Percentiles rank a stretch among this genome's conserved stretches.
These are phyloP conservation scores for Ganaspis brasiliensis DNA, from an alignment of 2,888 invertebrate genomes.

Conservation along the genomic window DNA sequence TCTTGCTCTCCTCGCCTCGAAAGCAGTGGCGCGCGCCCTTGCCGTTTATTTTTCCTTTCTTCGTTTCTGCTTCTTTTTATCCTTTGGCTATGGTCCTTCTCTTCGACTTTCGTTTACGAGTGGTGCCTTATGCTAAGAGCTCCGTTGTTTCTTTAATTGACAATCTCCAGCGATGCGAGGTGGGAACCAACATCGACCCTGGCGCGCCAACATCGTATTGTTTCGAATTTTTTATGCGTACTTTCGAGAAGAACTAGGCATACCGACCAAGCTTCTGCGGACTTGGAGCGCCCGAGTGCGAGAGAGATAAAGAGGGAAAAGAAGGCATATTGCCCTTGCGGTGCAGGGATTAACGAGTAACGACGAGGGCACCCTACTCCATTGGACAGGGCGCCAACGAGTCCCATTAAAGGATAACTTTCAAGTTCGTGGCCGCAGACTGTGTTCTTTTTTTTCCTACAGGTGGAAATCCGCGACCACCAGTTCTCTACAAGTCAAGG, in stretches of 20 bases:
- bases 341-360: slow-evolving; percentile 69
- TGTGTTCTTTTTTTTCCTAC: slow-evolving; percentile 13
- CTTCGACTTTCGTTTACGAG: slow-evolving; percentile 47
- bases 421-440: slow-evolving; percentile 19
- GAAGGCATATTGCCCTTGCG: slow-evolving; percentile 50
- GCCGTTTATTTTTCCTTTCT: slow-evolving; percentile 44
- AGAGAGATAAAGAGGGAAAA: slow-evolving; percentile 7
- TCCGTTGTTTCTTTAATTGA: slow-evolving; percentile 80
- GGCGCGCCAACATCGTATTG: slow-evolving; percentile 79
- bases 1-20: slow-evolving; percentile 42
- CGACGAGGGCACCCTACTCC: slow-evolving; percentile 65
- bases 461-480: slow-evolving; percentile 38
- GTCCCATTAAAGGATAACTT: slow-evolving; percentile 69
- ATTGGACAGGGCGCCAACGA: slow-evolving; percentile 67
- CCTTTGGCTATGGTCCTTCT: slow-evolving; percentile 50
- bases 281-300: slow-evolving; percentile 1
- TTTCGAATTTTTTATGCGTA: slow-evolving; percentile 76
- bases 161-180: slow-evolving; percentile 73
- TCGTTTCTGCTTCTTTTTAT: slow-evolving; percentile 46
- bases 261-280: slow-evolving; percentile 13
- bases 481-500: slow-evolving; percentile 20
- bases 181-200: slow-evolving; percentile 78
- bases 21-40: slow-evolving; percentile 29
- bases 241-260: slow-evolving; percentile 54
- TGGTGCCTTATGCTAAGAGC: slow-evolving; percentile 73